Evolutionary conservation across 2,797 vertebrate genomes (phyloP).

Genomic region (Cephalopachus bancanus): DNA sequence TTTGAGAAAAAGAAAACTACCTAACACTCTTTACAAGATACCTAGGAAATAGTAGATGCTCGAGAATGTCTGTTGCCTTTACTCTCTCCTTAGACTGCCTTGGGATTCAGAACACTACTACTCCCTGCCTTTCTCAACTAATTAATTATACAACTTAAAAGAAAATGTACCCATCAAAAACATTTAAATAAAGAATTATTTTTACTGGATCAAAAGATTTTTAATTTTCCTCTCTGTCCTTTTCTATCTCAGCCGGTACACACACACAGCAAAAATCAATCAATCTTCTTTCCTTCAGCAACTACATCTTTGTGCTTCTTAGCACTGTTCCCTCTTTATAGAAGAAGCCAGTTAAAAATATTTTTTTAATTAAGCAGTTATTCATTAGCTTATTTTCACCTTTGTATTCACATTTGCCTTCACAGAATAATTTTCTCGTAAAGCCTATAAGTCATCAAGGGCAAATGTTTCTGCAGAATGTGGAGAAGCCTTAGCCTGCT

Average conservation of each 20-base stretch:
- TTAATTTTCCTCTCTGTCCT: background rate
- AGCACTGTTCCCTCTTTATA: background rate
- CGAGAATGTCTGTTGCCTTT: background rate
- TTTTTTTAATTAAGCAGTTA: slow-evolving; percentile 55
- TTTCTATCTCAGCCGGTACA: background rate
- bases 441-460: background rate
- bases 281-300: background rate
- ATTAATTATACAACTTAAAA: slow-evolving; percentile 43
- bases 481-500: background rate
- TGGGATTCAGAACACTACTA: background rate
- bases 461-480: background rate
- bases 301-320: background rate
- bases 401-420: slow-evolving; percentile 23
- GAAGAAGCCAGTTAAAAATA: background rate
- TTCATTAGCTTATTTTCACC: slow-evolving; percentile 44
- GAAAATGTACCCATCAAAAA: slow-evolving; percentile 60
- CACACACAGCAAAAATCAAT: background rate
- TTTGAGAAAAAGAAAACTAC: slow-evolving; percentile 31
- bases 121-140: slow-evolving; percentile 18
- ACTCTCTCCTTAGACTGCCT: background rate
- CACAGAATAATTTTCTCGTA: slow-evolving; percentile 51
- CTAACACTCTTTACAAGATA: background rate
- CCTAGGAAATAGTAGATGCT: background rate
- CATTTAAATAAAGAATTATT: slow-evolving; percentile 27
- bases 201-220: slow-evolving; percentile 55